Base-by-base conservation (phyloP, 2,888 invertebrate species). In the Cybosia mesomella region DNA sequence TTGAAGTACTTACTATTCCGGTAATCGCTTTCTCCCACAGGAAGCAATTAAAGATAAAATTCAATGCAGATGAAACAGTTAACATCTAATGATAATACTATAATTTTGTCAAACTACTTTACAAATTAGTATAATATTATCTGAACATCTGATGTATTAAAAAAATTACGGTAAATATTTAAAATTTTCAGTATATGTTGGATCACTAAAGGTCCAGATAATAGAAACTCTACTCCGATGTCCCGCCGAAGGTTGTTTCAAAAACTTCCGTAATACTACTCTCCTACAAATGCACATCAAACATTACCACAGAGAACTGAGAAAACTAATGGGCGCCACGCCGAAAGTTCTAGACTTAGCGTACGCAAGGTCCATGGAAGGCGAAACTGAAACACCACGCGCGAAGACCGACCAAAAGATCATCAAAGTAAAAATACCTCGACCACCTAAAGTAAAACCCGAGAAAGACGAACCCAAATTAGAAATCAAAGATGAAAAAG, bases 211-310 rank as follows among this genome's bases (percentile, higher is more conserved):
- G 85, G 96, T 97, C 0, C 96, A 97, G 91, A 95, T 97, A 75
- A 96, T 97, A 62, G 97, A 97, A 64, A 97, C 95, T 74, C 87
- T 96, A 1, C 94, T 96, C 24, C 95, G 96, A 43, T 98, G 98
- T 86, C 98, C 98, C 0, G 97, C 97, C 61, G 97, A 97, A 72
- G 97, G 97, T 1, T 99, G 99, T 87, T 96, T 96, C 64, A 99
- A 99, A 91, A 97, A 97, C 80, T 99, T 98, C 87, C 96, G 99
- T 8, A 98, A 98, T 86, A 98, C 98, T 86, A 98, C 97, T 74
- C 96, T 99, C 63, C 93, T 99, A 11, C 97, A 98, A 92, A 98
- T 98, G 96, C 99, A 99, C 87, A 97, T 99, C 57, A 99, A 99
- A 85, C 98, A 99, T 89, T 99, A 99, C 89, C 99, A 99, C 91